Percentiles rank a stretch among this genome's conserved stretches.
phyloP scores from a whole-genome alignment of 2,888 invertebrate species.

The Athripsodes cinereus region DNA sequence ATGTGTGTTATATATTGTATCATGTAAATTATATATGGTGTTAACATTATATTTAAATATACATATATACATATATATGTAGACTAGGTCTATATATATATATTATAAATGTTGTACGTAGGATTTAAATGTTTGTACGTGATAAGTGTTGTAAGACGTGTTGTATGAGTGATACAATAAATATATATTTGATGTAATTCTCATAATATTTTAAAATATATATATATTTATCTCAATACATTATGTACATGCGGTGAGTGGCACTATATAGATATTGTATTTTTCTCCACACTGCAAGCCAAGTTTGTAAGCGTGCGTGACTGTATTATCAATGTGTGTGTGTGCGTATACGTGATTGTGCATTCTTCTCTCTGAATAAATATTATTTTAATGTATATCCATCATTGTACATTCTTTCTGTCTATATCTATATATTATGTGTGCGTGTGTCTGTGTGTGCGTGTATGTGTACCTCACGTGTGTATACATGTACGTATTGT shows the following conservation, averaged over 20 bases:
- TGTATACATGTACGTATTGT: too few species aligned
- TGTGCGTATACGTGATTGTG: background rate
- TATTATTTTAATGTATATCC: too few species aligned
- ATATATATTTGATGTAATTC: background rate
- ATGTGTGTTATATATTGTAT: constrained; percentile 32
- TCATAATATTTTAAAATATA: background rate
- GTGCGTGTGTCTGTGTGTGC: background rate
- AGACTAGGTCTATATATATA: constrained; percentile 21
- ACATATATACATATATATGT: background rate
- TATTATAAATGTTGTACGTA: constrained; percentile 37
- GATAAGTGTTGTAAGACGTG: constrained; percentile 23
- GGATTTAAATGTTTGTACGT: constrained; percentile 22
- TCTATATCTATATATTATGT: too few species aligned
- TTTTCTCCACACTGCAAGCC: background rate
- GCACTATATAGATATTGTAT: constrained; percentile 1
- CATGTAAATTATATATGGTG: too few species aligned
- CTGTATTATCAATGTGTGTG: background rate
- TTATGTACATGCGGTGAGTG: background rate
- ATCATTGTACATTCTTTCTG: too few species aligned
- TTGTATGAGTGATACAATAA: constrained; percentile 1
- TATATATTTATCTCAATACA: background rate
- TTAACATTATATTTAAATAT: background rate
- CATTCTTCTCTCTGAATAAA: background rate
- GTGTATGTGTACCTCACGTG: background rate
- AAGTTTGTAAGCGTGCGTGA: background rate